Evolutionary conservation across 2,797 vertebrate genomes (phyloP).

Genomic region (Argya squamiceps): DNA sequence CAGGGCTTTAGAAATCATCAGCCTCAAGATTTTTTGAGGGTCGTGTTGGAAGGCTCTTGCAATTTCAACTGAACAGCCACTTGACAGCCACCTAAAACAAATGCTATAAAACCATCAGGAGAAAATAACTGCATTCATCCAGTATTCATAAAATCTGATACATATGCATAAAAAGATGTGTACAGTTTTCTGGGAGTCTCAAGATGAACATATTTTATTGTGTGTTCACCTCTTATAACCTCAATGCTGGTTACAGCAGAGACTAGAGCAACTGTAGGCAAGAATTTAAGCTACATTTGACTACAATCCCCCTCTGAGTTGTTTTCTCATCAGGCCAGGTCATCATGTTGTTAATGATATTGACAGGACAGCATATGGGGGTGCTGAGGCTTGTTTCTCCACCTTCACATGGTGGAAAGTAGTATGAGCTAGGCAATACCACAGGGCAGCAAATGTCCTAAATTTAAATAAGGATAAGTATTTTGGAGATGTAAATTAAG

Average conservation of each 20-base stretch:
- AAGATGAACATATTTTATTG: constrained; percentile 1
- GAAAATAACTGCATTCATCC: constrained; percentile 19
- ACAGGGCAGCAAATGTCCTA: not conserved
- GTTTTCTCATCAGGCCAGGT: not conserved
- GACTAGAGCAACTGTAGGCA: not conserved
- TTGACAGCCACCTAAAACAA: constrained; percentile 44
- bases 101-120: not conserved
- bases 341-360: not conserved
- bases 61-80: constrained; percentile 11
- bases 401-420: not conserved
- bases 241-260: not conserved
- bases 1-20: not conserved
- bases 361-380: not conserved
- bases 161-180: constrained; percentile 27
- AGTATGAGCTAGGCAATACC: not conserved
- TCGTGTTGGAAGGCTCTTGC: not conserved
- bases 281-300: not conserved
- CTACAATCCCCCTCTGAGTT: not conserved
- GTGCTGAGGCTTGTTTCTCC: not conserved
- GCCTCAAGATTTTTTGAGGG: not conserved
- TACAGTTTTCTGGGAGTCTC: not conserved
- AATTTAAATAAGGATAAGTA: not conserved
- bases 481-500: not conserved
- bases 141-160: not conserved
- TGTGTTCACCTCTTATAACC: not conserved